phyloP scores from a whole-genome alignment of 1,140 invertebrate species.

The Elymnias hypermnestra region DNA sequence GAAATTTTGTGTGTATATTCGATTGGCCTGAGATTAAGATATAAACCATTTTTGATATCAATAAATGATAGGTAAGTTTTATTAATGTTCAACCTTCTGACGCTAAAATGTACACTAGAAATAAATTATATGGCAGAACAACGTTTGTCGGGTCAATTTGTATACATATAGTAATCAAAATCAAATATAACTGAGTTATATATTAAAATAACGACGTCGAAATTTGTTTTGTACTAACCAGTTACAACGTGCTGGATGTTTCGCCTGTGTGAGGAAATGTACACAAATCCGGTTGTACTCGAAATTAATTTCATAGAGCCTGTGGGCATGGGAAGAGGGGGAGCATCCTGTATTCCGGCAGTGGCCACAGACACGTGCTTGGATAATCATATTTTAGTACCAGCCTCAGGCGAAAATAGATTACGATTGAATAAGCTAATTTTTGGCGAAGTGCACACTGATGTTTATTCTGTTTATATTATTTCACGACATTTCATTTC shows the following conservation, averaged over 20 bases:
- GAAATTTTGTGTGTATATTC: too few relatives aligned
- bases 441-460: background rate
- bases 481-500: background rate
- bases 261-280: constrained; percentile 28
- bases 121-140: too few relatives aligned
- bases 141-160: too few relatives aligned
- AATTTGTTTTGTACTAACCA: too few relatives aligned
- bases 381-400: constrained; percentile 35
- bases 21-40: too few relatives aligned
- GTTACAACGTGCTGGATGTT: constrained; percentile 1
- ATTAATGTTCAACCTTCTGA: too few relatives aligned
- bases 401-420: constrained; percentile 6
- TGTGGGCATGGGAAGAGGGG: constrained; percentile 21
- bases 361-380: constrained; percentile 44
- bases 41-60: too few relatives aligned
- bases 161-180: too few relatives aligned
- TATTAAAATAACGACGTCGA: too few relatives aligned
- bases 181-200: too few relatives aligned
- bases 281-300: constrained; percentile 52
- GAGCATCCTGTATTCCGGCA: constrained; percentile 12
- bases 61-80: too few relatives aligned
- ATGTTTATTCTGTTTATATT: background rate
- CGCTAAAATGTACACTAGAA: too few relatives aligned
- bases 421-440: constrained; percentile 14
- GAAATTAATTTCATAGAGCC: constrained; percentile 72